These are phyloP conservation scores for Euwallacea fornicatus DNA, from an alignment of 1,140 invertebrate genomes.

Conservation along the genomic window DNA sequence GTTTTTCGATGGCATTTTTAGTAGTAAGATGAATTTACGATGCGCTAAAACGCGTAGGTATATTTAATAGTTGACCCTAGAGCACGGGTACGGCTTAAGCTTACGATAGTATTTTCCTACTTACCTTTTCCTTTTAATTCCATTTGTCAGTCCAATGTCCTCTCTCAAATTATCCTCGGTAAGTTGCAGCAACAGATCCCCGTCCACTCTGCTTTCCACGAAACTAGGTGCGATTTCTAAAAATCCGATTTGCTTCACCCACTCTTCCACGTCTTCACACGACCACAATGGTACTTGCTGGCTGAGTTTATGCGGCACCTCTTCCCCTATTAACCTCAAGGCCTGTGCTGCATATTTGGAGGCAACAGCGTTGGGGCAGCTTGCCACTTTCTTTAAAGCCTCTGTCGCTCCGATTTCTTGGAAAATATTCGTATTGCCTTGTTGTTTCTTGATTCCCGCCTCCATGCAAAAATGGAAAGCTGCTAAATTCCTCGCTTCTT, in stretches of 20 bases:
- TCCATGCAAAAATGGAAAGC: slow-evolving; percentile 99
- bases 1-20: too few relatives aligned
- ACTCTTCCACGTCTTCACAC: slow-evolving; percentile 92
- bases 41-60: too few relatives aligned
- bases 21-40: too few relatives aligned
- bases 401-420: slow-evolving; percentile 94
- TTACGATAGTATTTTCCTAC: neutral
- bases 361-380: slow-evolving; percentile 96
- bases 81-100: too few relatives aligned
- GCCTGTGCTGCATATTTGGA: slow-evolving; percentile 97
- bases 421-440: slow-evolving; percentile 93
- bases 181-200: slow-evolving; percentile 93
- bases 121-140: slow-evolving; percentile 85
- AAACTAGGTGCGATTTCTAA: slow-evolving; percentile 81
- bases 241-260: slow-evolving; percentile 98
- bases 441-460: slow-evolving; percentile 95
- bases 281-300: slow-evolving; percentile 99
- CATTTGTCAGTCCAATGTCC: slow-evolving; percentile 92
- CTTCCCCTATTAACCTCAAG: slow-evolving; percentile 91
- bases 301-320: slow-evolving; percentile 94
- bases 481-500: slow-evolving; percentile 94
- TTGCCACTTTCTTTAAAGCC: slow-evolving; percentile 93
- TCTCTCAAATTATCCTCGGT: slow-evolving; percentile 89
- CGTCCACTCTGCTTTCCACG: slow-evolving; percentile 90
- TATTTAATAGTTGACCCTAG: too few relatives aligned